These are phyloP conservation scores for Xyrauchen texanus DNA, from an alignment of 2,113 vertebrate species.

Conservation along the genomic window DNA sequence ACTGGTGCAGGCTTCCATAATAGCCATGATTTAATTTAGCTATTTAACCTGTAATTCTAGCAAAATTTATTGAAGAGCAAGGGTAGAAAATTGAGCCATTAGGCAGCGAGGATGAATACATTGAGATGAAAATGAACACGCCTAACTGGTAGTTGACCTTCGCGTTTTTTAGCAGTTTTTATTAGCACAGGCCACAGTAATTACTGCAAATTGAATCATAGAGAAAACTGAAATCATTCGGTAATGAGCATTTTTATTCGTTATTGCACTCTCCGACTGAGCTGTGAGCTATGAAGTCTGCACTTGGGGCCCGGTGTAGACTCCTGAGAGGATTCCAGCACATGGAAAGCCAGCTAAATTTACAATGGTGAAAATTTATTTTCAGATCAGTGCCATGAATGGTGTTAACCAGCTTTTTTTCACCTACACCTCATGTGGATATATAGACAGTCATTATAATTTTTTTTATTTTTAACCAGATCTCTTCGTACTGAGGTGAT, in stretches of 20 bases:
- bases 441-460: slow-evolving; percentile 19
- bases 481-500: slow-evolving; percentile 19
- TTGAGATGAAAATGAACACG: slow-evolving; percentile 98
- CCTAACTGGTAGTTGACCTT: slow-evolving; percentile 99
- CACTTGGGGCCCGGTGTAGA: not conserved
- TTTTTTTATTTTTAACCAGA: slow-evolving; percentile 4
- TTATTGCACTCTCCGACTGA: slow-evolving; percentile 76
- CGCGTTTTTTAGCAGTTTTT: slow-evolving; percentile 91
- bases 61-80: slow-evolving; percentile 99
- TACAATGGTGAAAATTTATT: slow-evolving; percentile 30
- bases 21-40: slow-evolving; percentile 99
- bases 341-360: slow-evolving; percentile 21
- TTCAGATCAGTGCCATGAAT: slow-evolving; percentile 7
- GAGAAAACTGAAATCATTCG: slow-evolving; percentile 91
- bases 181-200: slow-evolving; percentile 93
- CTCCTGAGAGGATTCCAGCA: slow-evolving; percentile 42
- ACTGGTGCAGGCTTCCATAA: slow-evolving; percentile 83
- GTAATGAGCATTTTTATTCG: slow-evolving; percentile 96
- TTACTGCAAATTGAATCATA: slow-evolving; percentile 93
- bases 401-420: slow-evolving; percentile 28
- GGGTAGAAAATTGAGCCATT: slow-evolving; percentile 98
- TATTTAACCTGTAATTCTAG: slow-evolving; percentile 99
- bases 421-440: not conserved
- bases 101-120: slow-evolving; percentile 97
- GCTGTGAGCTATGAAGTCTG: slow-evolving; percentile 49